These are phyloP conservation scores for Miichthys miiuy DNA, from an alignment of 2,797 vertebrate species.

Conservation along the genomic window DNA sequence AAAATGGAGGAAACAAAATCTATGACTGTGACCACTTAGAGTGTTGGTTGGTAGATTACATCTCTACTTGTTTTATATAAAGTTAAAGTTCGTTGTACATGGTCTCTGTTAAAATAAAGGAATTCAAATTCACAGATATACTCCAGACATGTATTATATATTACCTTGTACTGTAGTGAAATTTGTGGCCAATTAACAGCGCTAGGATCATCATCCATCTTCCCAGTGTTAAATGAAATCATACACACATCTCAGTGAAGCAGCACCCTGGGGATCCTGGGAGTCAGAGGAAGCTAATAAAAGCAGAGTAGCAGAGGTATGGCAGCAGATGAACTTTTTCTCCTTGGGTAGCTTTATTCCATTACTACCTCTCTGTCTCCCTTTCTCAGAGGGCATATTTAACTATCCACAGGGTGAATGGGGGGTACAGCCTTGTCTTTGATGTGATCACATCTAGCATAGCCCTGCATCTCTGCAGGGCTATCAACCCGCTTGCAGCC, in stretches of 20 bases:
- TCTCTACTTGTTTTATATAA: no score
- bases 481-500: neutral
- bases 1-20: no score
- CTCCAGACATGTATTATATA: neutral
- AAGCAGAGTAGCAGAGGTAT: neutral
- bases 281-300: neutral
- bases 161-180: neutral
- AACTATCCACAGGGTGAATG: neutral
- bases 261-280: neutral
- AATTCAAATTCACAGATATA: no score
- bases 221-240: neutral
- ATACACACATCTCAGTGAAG: neutral
- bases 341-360: neutral
- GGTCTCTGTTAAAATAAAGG: no score
- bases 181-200: neutral
- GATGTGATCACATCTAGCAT: neutral
- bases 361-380: neutral
- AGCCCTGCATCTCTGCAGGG: neutral
- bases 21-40: no score
- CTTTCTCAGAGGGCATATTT: neutral
- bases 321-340: neutral
- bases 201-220: neutral
- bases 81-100: no score
- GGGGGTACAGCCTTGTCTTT: neutral
- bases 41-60: no score